phyloP scores from a whole-genome alignment of 2,888 invertebrate species.

The Germaria angustata region DNA sequence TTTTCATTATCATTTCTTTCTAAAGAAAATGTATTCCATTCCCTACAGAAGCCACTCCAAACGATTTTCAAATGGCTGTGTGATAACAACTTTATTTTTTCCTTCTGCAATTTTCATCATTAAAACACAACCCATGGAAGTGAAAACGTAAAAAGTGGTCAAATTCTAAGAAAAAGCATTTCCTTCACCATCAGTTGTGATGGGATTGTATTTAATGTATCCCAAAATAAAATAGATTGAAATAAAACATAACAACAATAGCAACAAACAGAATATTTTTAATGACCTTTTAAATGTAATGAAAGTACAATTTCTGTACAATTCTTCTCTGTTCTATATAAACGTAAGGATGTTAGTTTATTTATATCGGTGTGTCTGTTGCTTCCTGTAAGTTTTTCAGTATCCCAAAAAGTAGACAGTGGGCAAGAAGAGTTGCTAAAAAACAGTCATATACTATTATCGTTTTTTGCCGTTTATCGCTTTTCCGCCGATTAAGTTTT shows the following conservation, averaged over 20 bases:
- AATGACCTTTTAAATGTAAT: constrained; percentile 75
- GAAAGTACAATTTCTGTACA: constrained; percentile 72
- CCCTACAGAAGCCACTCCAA: background rate
- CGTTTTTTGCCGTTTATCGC: no score
- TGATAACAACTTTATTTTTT: background rate
- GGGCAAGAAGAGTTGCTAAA: background rate
- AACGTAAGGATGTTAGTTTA: constrained; percentile 33
- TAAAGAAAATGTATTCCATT: background rate
- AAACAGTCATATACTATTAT: no score
- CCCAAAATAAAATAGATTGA: constrained; percentile 14
- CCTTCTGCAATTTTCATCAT: background rate
- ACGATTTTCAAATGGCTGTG: background rate
- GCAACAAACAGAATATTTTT: constrained; percentile 67
- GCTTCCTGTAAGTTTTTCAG: constrained; percentile 17
- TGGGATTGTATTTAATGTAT: constrained; percentile 17
- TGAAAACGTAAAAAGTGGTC: constrained; percentile 12
- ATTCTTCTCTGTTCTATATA: constrained; percentile 43
- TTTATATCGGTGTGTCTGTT: constrained; percentile 46
- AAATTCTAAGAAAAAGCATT: constrained; percentile 20
- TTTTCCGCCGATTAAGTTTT: no score
- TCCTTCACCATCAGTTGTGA: background rate
- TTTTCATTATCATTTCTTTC: background rate
- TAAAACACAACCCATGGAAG: constrained; percentile 10
- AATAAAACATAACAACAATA: constrained; percentile 5
- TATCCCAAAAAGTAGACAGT: constrained; percentile 14